Evolutionary conservation across 1,140 invertebrate species (phyloP).

Genomic region (Drosophila persimilis): DNA sequence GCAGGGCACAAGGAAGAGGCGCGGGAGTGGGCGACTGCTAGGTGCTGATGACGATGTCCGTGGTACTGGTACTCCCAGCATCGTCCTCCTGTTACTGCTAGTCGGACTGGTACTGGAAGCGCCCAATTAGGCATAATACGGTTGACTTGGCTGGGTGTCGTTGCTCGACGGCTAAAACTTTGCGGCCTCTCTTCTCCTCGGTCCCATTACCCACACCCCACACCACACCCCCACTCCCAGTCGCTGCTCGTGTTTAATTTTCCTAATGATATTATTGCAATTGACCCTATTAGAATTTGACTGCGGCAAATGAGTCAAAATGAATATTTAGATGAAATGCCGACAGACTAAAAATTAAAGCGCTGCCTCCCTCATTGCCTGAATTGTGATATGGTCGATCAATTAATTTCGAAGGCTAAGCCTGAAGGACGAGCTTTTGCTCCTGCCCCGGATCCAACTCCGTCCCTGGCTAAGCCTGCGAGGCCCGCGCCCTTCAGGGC

Average conservation of each 20-base stretch:
- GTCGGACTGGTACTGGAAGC: slow-evolving; percentile 52
- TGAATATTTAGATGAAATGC: slow-evolving; percentile 67
- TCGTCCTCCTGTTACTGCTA: slow-evolving; percentile 13
- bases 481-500: slow-evolving; percentile 7
- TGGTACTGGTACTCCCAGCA: slow-evolving; percentile 13
- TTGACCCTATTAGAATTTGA: slow-evolving; percentile 80
- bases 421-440: slow-evolving; percentile 38
- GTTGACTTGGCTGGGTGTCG: slow-evolving; percentile 67
- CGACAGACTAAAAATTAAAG: slow-evolving; percentile 41
- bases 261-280: slow-evolving; percentile 82
- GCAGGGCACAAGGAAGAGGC: slow-evolving; percentile 1
- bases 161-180: slow-evolving; percentile 63
- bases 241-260: slow-evolving; percentile 71
- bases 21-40: slow-evolving; percentile 47
- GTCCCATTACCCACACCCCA: not conserved
- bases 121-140: slow-evolving; percentile 81
- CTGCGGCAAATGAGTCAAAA: slow-evolving; percentile 76
- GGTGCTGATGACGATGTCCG: slow-evolving; percentile 32
- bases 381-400: slow-evolving; percentile 73
- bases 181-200: slow-evolving; percentile 35
- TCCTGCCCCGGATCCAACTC: not conserved
- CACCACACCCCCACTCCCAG: not conserved
- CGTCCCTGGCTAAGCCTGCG: slow-evolving; percentile 4
- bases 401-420: slow-evolving; percentile 67
- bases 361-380: slow-evolving; percentile 67